Conservation (phyloP, 2,888 invertebrate genomes). For the Criorhina ranunculi region DNA sequence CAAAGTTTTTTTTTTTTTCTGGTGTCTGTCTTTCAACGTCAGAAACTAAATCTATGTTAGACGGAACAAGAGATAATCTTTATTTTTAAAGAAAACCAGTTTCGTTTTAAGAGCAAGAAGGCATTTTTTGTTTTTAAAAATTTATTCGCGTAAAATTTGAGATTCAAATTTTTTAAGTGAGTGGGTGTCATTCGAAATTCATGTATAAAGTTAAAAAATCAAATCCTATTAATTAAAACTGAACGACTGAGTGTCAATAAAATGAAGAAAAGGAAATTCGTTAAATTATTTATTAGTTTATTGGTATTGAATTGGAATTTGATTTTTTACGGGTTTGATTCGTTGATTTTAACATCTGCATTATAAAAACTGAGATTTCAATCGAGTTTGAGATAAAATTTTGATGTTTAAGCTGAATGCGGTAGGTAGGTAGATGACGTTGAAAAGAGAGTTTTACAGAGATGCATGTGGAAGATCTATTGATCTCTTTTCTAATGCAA, state of each 20-base stretch:
- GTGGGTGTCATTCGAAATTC: constrained; percentile 36
- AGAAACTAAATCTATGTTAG: constrained; percentile 29
- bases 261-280: constrained; percentile 29
- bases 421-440: no score
- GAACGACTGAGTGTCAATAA: constrained; percentile 44
- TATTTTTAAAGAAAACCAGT: constrained; percentile 41
- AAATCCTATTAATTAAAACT: constrained; percentile 51
- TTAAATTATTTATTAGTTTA: constrained; percentile 43
- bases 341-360: no score
- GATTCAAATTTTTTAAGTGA: constrained; percentile 48
- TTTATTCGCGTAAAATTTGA: constrained; percentile 34
- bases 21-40: not conserved
- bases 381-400: no score
- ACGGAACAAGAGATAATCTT: constrained; percentile 33
- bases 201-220: constrained; percentile 18
- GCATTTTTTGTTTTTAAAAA: constrained; percentile 35
- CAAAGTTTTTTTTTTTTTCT: not conserved
- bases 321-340: not conserved
- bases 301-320: constrained; percentile 14
- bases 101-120: constrained; percentile 32
- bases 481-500: no score
- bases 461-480: no score
- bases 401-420: no score
- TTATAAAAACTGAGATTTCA: no score
- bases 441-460: no score